These are phyloP conservation scores for Oscarella lobularis DNA, from an alignment of 37 sponge, comb jelly and placozoan species.

Conservation along the genomic window DNA sequence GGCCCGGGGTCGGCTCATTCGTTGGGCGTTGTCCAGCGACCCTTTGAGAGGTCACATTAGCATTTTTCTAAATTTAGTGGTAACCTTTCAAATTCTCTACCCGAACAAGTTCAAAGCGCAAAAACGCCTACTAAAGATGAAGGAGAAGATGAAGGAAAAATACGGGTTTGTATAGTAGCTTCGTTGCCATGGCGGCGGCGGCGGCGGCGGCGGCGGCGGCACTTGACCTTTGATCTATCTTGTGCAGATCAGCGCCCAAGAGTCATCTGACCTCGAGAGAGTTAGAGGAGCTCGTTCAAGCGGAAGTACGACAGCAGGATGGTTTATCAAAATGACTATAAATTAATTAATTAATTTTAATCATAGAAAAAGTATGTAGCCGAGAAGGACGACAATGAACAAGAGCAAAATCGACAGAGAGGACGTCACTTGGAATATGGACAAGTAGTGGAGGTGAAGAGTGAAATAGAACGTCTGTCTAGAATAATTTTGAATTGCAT, in stretches of 20 bases:
- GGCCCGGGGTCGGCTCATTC: neutral
- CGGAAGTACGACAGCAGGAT: no score
- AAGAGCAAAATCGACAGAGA: conserved; percentile 26
- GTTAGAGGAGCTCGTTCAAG: no score
- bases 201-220: no score
- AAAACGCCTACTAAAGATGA: conserved; percentile 10
- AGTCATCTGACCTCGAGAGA: no score
- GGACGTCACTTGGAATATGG: conserved; percentile 40
- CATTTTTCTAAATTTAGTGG: conserved; percentile 15
- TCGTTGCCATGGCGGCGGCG: no score
- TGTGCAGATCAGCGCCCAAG: no score
- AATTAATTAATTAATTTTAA: no score
- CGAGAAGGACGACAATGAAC: conserved; percentile 25
- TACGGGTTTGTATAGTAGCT: neutral
- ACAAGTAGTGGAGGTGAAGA: conserved; percentile 22
- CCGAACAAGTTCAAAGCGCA: conserved; percentile 43
- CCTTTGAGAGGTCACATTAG: neutral
- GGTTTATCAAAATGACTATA: no score
- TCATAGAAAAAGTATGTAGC: conserved; percentile 22
- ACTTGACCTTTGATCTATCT: no score
- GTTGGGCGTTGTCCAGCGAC: neutral
- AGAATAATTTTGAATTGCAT: conserved; percentile 5
- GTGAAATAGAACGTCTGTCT: neutral
- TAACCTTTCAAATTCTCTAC: conserved; percentile 40
- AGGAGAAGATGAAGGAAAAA: neutral